Evolutionary conservation across 2,113 vertebrate species (phyloP), one percentile per base, ranked within the genome.

Genomic region (Thunnus maccoyii): DNA sequence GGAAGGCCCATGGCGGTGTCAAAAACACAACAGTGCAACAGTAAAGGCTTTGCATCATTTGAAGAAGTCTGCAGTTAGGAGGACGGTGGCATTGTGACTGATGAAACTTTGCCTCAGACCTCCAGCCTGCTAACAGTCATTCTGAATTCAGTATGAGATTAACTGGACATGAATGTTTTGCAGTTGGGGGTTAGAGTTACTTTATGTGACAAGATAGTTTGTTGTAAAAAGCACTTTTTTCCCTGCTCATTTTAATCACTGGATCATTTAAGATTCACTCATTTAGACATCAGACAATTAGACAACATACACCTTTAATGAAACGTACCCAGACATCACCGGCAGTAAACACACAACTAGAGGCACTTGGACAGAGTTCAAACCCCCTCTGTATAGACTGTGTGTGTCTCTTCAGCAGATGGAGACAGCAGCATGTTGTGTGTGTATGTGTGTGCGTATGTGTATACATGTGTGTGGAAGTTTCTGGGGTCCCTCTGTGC

Each of bases 281-380:
- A 60, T 76, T 56, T 65, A 57, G 22, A 5, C 36, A 41, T 41
- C 7, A 41, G 36, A 41, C 36, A 41, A 41, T 41, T 41, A 41
- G 36, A 41, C 36, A 9, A 41, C 25, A 71, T 41, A 56, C 73
- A 69, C 32, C 15, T 62, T 58, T 41, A 72, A 85, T 83, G 44
- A 57, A 66, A 83, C 55, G 46, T n/a, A 66, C 58, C 67, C 47
- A 72, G 62, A 82, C 62, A 66, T 54, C 66, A 74, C 27, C 76
- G 83, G 70, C 71, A 76, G 69, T 73, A 80, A 74, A 78, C 82
- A 62, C 82, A 62, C 85, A 86, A 56, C 76, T 14, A 65, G 32
- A 80, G 57, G 65, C 67, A 56, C 52, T 82, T 82, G 74, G 78
- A 72, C 56, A 55, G 30, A 74, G 57, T 80, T 85, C 76, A 87